Evolutionary conservation across 2,797 vertebrate species (phyloP).

Genomic region (Brachyalestes nurse): DNA sequence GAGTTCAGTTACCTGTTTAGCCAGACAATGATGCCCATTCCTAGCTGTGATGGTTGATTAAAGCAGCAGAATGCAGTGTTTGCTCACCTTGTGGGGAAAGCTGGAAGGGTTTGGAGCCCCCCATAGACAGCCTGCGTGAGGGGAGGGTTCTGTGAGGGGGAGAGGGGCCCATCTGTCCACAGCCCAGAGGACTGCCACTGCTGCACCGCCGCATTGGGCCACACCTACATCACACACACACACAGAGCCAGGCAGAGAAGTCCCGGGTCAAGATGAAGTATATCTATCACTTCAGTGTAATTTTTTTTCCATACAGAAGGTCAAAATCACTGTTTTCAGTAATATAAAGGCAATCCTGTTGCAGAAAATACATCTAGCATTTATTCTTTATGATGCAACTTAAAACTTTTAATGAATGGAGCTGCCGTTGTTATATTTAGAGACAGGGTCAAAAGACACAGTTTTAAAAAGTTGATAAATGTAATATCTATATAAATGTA

Average conservation of each 20-base stretch:
- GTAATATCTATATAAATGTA: no score
- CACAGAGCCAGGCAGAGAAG: neutral
- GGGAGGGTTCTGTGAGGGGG: conserved; percentile 76
- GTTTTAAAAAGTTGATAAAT: no score
- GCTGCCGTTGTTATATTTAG: neutral
- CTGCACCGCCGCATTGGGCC: conserved; percentile 80
- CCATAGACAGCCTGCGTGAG: conserved; percentile 85
- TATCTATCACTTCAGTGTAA: neutral
- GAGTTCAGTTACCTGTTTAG: neutral
- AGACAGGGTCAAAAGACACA: no score
- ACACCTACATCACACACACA: conserved; percentile 65
- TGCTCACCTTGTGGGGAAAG: conserved; percentile 88
- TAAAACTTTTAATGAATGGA: neutral
- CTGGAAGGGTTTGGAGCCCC: conserved; percentile 85
- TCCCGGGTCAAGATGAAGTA: neutral
- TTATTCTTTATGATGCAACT: no score
- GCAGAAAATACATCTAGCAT: no score
- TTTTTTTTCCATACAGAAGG: no score
- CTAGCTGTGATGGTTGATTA: neutral
- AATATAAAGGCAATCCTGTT: no score
- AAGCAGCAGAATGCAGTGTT: conserved; percentile 5
- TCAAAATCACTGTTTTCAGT: neutral
- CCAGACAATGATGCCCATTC: neutral
- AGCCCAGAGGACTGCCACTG: conserved; percentile 84
- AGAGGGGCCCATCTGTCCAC: conserved; percentile 81